Percentiles rank a stretch among this genome's conserved stretches.
phyloP scores from a whole-genome alignment of 2,888 invertebrate species.

The Dioctria rufipes region DNA sequence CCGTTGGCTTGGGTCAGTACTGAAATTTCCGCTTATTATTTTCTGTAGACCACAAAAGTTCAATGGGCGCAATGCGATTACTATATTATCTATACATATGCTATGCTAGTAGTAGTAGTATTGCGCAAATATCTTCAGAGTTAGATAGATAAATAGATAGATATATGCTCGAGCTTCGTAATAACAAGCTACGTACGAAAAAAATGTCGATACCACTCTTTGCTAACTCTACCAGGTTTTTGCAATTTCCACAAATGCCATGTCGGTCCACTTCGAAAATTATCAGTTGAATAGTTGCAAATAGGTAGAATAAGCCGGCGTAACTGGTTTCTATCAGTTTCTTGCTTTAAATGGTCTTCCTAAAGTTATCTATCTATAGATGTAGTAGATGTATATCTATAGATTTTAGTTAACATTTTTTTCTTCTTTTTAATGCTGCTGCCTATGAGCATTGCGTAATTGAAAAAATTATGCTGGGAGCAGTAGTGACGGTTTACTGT shows the following conservation, averaged over 20 bases:
- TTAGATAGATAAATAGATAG: neutral
- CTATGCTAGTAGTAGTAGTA: neutral
- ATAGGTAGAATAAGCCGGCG: neutral
- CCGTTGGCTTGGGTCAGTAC: neutral
- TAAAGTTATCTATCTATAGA: neutral
- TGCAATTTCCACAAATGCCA: constrained; percentile 28
- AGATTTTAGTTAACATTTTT: too few species aligned
- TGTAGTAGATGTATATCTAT: neutral
- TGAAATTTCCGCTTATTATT: neutral
- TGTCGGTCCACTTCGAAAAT: constrained; percentile 15
- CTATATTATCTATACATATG: too few species aligned
- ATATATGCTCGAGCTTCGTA: neutral
- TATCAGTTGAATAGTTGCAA: neutral
- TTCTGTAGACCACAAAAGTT: neutral
- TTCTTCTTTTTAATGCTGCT: too few species aligned
- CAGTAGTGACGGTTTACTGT: neutral
- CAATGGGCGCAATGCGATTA: neutral
- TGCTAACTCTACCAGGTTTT: neutral
- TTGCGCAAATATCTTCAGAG: neutral
- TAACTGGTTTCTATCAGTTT: constrained; percentile 1
- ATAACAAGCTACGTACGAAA: neutral
- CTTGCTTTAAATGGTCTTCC: neutral
- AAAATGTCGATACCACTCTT: neutral
- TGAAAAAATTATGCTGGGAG: neutral
- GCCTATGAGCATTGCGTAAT: neutral